phyloP scores from a whole-genome alignment of 2,888 invertebrate genomes.

The Plagodis dolabraria region DNA sequence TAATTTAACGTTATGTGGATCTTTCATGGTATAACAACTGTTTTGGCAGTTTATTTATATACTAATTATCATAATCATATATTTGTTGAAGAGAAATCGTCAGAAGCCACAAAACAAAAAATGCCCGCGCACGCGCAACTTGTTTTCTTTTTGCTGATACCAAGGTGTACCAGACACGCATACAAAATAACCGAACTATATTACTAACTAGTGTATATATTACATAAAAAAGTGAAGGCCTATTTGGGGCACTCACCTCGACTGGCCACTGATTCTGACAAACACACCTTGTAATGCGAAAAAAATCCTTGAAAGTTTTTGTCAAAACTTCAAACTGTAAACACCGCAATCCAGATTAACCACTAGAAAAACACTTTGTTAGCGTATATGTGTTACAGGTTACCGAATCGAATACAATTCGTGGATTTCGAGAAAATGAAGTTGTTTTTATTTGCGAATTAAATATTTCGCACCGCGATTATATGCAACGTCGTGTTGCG shows the following conservation, averaged over 20 bases:
- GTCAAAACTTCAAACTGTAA: slow-evolving; percentile 16
- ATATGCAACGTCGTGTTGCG: not conserved
- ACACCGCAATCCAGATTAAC: slow-evolving; percentile 35
- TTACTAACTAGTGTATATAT: not conserved
- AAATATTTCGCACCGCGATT: not conserved
- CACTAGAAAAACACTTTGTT: slow-evolving; percentile 14
- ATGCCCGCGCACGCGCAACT: too few relatives aligned
- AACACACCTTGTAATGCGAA: slow-evolving; percentile 12
- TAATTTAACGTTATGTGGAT: too few relatives aligned
- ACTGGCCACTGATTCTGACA: slow-evolving; percentile 2
- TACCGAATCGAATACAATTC: slow-evolving; percentile 1
- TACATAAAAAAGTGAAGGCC: slow-evolving; percentile 22
- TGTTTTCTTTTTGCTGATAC: too few relatives aligned
- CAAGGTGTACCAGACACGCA: not conserved
- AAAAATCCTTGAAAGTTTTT: slow-evolving; percentile 28
- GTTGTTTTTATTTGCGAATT: slow-evolving; percentile 7
- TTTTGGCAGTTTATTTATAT: too few relatives aligned
- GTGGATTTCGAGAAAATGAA: slow-evolving; percentile 9
- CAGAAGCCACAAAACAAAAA: too few relatives aligned
- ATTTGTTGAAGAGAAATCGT: too few relatives aligned
- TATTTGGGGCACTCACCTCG: slow-evolving; percentile 34
- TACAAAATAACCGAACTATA: not conserved
- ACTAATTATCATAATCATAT: too few relatives aligned
- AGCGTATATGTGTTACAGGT: slow-evolving; percentile 8
- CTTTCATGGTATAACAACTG: too few relatives aligned